Conservation (phyloP, 2,113 vertebrate species). For the Galemys pyrenaicus region DNA sequence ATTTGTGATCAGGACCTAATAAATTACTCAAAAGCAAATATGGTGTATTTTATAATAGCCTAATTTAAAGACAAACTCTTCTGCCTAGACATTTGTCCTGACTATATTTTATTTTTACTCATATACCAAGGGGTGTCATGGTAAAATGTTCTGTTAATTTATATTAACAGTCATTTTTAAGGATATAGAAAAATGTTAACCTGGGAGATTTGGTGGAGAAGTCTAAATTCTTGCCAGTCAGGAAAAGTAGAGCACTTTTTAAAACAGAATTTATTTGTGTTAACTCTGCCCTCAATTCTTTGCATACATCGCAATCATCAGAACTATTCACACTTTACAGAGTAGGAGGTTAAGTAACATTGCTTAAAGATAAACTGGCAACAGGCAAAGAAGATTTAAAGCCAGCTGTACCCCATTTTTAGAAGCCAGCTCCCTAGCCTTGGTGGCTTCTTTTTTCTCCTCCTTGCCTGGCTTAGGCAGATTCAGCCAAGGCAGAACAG, state of each 20-base stretch:
- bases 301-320: neutral
- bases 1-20: neutral
- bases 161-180: neutral
- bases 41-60: neutral
- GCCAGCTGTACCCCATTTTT: accelerated
- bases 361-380: neutral
- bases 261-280: neutral
- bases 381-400: neutral
- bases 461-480: too few species aligned
- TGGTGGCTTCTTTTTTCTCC: too few species aligned
- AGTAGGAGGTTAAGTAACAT: neutral
- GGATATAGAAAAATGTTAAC: neutral
- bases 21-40: neutral
- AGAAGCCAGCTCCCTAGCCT: neutral
- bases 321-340: neutral
- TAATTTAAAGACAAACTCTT: neutral
- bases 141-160: neutral
- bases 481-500: neutral
- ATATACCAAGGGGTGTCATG: neutral
- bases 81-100: neutral
- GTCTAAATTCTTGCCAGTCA: neutral
- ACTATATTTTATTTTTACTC: neutral
- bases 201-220: neutral
- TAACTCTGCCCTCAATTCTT: neutral
- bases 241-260: neutral